Base-by-base conservation (phyloP, 2,888 invertebrate genomes). In the Drosophila fungiperda region DNA sequence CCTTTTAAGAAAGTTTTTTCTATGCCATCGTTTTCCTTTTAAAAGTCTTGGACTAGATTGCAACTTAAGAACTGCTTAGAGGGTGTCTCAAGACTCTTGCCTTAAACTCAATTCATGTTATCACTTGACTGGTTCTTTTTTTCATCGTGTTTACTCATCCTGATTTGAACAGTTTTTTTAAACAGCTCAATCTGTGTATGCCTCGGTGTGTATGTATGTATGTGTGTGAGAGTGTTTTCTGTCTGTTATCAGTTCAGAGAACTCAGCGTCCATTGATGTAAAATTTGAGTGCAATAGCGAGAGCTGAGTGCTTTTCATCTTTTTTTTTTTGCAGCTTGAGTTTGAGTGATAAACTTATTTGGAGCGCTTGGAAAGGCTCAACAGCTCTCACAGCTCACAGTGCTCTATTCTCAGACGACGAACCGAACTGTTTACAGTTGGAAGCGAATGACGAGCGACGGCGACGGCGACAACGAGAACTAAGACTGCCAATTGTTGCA, bases 401-500 rank as follows among this genome's bases (percentile, higher is more conserved):
- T 15, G 17, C 29, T n/a, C 38, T n/a, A 32, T 15, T 7, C 52
- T 54, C 65, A 66, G 57, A 52, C 74, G 65, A 77, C 69, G 23
- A 40, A 49, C 68, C 81, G 79, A 79, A 67, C 81, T 76, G 87
- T 85, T 84, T 87, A 87, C 81, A 77, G 81, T 83, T 83, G 81
- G 81, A 85, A 83, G 80, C 79, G 65, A 75, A 80, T 58, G 63
- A 60, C 35, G 29, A 64, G 26, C 66, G 64, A 63, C 65, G 55
- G 72, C 33, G 42, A 55, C 50, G 49, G 71, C 23, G 26, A 48
- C 40, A 66, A 69, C 61, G 35, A 68, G 45, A 35, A 59, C 52
- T 52, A 78, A 75, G 80, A 90, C 90, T 89, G 88, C 90, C 90
- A 90, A 90, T 90, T 90, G 90, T 90, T 90, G 90, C 90, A 88